A percentile compares a stretch with the other conserved stretches of the same genome.
phyloP scores from a whole-genome alignment of 2,113 vertebrate genomes.

The Addax nasomaculatus region DNA sequence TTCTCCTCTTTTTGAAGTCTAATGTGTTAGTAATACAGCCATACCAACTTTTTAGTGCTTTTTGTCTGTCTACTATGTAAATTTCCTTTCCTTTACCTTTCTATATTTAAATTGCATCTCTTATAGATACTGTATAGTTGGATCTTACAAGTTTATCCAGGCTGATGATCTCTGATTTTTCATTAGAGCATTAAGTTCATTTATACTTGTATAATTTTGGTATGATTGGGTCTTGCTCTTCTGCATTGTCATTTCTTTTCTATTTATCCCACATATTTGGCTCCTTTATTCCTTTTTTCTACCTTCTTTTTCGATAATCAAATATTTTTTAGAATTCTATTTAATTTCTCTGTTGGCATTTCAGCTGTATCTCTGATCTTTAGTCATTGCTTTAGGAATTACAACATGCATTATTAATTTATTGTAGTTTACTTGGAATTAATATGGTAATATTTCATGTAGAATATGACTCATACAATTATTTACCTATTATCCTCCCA shows the following conservation, averaged over 20 bases:
- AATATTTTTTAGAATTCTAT: neutral
- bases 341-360: neutral
- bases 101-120: neutral
- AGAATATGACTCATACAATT: neutral
- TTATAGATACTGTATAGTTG: neutral
- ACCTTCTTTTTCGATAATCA: neutral
- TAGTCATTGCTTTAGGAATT: neutral
- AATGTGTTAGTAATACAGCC: neutral
- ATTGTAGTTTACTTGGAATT: neutral
- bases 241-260: neutral
- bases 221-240: neutral
- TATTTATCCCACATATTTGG: neutral
- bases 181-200: neutral
- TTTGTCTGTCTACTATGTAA: neutral
- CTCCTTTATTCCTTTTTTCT: neutral
- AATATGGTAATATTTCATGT: neutral
- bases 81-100: neutral
- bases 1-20: neutral
- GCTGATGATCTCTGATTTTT: neutral
- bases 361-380: neutral
- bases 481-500: neutral
- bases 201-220: neutral
- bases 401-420: neutral
- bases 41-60: neutral
- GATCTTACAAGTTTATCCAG: neutral